Percentiles rank a stretch among this genome's conserved stretches.
Conservation (phyloP, 2,797 vertebrate genomes). For the Anguilla pacifica region DNA sequence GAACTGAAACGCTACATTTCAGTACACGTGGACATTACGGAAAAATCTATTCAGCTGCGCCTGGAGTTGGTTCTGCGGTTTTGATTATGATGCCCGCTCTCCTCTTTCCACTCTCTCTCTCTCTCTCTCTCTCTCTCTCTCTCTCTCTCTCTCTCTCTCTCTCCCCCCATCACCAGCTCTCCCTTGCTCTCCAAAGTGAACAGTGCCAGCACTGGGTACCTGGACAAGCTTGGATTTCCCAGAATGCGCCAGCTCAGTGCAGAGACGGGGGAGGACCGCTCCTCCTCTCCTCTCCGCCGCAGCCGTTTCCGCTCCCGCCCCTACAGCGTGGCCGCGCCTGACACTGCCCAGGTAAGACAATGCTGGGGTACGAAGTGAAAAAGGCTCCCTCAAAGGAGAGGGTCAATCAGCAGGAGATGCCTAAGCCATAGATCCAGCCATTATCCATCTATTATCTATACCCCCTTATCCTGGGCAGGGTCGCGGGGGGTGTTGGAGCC, state of each 20-base stretch:
- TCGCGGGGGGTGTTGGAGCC: too few species aligned
- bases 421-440: not conserved
- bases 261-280: constrained; percentile 67
- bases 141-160: not conserved
- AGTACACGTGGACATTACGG: not conserved
- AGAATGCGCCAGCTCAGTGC: constrained; percentile 58
- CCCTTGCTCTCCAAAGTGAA: constrained; percentile 78
- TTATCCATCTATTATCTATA: not conserved
- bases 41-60: not conserved
- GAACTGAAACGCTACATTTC: not conserved
- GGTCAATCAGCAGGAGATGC: not conserved
- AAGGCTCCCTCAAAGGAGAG: not conserved
- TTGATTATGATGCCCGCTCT: not conserved
- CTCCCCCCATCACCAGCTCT: constrained; percentile 53
- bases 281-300: constrained; percentile 68
- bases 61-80: not conserved
- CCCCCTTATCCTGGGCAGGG: too few species aligned
- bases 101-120: not conserved
- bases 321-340: constrained; percentile 80
- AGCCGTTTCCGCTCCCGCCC: constrained; percentile 81
- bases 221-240: constrained; percentile 73
- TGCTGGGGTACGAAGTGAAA: not conserved
- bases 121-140: not conserved
- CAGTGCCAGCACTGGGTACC: constrained; percentile 80
- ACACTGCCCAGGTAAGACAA: constrained; percentile 70